A percentile compares a stretch with the other conserved stretches of the same genome.
Evolutionary conservation across 2,797 vertebrate species (phyloP).

Genomic region (Champsocephalus gunnari): DNA sequence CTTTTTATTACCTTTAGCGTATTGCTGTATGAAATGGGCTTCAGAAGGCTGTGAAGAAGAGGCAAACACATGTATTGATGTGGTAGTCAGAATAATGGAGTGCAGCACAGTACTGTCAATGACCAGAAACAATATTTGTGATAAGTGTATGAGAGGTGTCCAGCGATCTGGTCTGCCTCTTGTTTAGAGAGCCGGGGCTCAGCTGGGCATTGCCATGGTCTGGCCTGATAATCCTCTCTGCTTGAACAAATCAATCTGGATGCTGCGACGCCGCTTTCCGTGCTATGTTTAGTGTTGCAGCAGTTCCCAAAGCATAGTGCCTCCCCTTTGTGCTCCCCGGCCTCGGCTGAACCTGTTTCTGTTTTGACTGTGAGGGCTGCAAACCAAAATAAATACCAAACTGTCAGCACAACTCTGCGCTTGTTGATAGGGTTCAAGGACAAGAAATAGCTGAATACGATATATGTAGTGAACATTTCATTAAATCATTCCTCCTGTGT

Average conservation of each 20-base stretch:
- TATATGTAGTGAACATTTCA: not conserved
- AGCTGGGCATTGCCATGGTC: constrained; percentile 67
- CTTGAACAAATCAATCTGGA: constrained; percentile 71
- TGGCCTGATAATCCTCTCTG: constrained; percentile 72
- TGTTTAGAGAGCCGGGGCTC: constrained; percentile 57
- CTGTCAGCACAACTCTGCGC: constrained; percentile 3
- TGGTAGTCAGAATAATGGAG: constrained; percentile 20
- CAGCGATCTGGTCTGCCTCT: constrained; percentile 26
- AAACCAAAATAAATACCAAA: constrained; percentile 59
- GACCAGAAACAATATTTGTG: constrained; percentile 36
- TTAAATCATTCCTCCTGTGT: not conserved
- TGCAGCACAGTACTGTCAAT: constrained; percentile 8
- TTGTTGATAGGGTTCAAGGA: not conserved
- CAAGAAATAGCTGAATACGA: not conserved
- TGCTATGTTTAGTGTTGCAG: constrained; percentile 79
- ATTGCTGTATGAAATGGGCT: constrained; percentile 13
- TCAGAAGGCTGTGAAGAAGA: constrained; percentile 26
- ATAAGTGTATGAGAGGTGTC: constrained; percentile 57
- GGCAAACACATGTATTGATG: constrained; percentile 24
- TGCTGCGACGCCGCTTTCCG: constrained; percentile 52
- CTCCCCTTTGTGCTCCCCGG: constrained; percentile 60
- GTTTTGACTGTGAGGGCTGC: constrained; percentile 52
- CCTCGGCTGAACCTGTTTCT: constrained; percentile 58
- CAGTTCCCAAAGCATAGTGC: constrained; percentile 66
- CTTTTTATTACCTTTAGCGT: constrained; percentile 38